Evolutionary conservation across 1,140 invertebrate species (phyloP), one percentile per base, ranked within the genome.

Genomic region (Pseudomyrmex gracilis): DNA sequence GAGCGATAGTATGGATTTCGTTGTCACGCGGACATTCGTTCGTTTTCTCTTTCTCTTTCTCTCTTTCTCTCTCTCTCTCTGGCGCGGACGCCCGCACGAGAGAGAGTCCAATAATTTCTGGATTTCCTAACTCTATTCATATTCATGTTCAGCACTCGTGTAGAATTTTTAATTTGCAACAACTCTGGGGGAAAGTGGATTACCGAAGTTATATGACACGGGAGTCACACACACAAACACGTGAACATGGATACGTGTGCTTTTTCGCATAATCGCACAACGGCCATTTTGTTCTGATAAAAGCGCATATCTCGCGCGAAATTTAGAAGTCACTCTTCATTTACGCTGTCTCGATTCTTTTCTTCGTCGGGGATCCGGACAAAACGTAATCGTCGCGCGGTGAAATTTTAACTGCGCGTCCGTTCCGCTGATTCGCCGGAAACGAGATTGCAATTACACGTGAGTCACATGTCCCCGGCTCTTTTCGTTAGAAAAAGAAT

Each of bases 161-260:
- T 78, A 57, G 76, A 78, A 78, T 78, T 78, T 78, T 78, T 78
- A 78, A 78, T 78, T 78, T 12, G 0, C 15, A n/a, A 58, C 20
- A 70, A 78, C 76, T 70, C 66, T 10, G 64, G 34, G 5, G 34
- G 64, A 70, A 78, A 78, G 68, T 78, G 70, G 76, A 78, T 78
- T 78, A 34, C 7, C 53, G 12, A 70, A 78, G 64, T 68, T 70
- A 70, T 70, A 34, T 34, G 34, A 34, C 34, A 34, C 34, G 34
- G 7, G 34, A 34, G 5, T 34, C 34, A 34, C 34, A 34, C 34
- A 34, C 34, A 34, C 34, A 5, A 4, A 0, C 34, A 5, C 34
- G 34, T 34, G 34, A 51, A 58, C 73, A 20, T 13, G 64, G 76
- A 70, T 17, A 66, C 64, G 34, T 64, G 64, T 22, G 9, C 47